Evolutionary conservation across 2,797 vertebrate species (phyloP).

Genomic region (Siniperca scherzeri): DNA sequence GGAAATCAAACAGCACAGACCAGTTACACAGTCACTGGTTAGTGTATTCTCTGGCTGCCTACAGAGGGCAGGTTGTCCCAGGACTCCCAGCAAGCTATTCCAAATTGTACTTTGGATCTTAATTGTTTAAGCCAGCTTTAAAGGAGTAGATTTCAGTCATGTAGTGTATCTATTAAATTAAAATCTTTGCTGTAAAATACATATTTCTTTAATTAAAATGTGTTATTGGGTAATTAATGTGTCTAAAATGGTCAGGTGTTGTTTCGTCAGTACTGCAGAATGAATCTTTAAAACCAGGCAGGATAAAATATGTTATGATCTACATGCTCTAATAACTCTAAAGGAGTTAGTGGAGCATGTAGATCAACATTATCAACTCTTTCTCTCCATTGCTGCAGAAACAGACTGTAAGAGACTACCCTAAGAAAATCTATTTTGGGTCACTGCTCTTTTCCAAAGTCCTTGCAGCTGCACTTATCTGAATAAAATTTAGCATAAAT

Average conservation of each 20-base stretch:
- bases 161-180: background rate
- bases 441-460: slow-evolving; percentile 29
- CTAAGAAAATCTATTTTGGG: slow-evolving; percentile 36
- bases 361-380: slow-evolving; percentile 31
- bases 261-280: background rate
- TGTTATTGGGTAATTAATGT: background rate
- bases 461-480: background rate
- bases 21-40: slow-evolving; percentile 28
- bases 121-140: slow-evolving; percentile 1
- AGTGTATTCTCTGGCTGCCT: slow-evolving; percentile 32
- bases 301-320: slow-evolving; percentile 1
- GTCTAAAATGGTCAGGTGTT: background rate
- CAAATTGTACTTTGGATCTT: background rate
- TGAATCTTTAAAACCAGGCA: slow-evolving; percentile 19
- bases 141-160: background rate
- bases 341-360: slow-evolving; percentile 29
- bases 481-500: background rate
- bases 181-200: background rate
- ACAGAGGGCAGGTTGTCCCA: slow-evolving; percentile 20
- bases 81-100: slow-evolving; percentile 12
- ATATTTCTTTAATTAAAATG: background rate
- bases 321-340: slow-evolving; percentile 38
- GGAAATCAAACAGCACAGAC: slow-evolving; percentile 46
- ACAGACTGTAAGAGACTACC: slow-evolving; percentile 14
- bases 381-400: slow-evolving; percentile 9